Percentiles rank a stretch among this genome's conserved stretches.
These are phyloP conservation scores for Agraylea sexmaculata DNA, from an alignment of 1,140 invertebrate species.

Conservation along the genomic window DNA sequence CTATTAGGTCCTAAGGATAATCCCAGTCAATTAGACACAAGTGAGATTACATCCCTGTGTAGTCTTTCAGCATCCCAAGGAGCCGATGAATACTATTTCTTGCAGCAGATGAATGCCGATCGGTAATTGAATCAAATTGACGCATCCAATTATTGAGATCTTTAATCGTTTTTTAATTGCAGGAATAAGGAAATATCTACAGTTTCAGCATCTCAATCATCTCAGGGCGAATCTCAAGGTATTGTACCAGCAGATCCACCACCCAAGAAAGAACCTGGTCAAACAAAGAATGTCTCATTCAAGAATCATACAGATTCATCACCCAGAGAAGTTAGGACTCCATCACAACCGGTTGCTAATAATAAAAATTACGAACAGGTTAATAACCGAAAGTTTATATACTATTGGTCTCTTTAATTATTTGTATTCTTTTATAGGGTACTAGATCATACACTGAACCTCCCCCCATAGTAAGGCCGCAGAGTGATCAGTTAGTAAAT, in stretches of 20 bases:
- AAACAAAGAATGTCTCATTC: constrained; percentile 38
- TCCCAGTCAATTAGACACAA: constrained; percentile 41
- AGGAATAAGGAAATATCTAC: constrained; percentile 20
- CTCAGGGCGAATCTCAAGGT: constrained; percentile 16
- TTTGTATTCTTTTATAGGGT: too few relatives aligned
- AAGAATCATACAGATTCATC: constrained; percentile 39
- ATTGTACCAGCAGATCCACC: not conserved
- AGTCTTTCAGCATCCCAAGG: constrained; percentile 41
- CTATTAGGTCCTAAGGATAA: constrained; percentile 28
- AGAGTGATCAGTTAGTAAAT: constrained; percentile 7
- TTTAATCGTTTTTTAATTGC: constrained; percentile 1
- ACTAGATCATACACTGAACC: constrained; percentile 1
- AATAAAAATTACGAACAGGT: constrained; percentile 1
- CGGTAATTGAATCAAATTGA: constrained; percentile 22
- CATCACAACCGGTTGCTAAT: constrained; percentile 3
- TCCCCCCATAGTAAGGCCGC: not conserved
- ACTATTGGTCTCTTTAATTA: too few relatives aligned
- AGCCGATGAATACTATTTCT: constrained; percentile 25
- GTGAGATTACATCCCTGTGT: constrained; percentile 45
- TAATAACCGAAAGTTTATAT: too few relatives aligned
- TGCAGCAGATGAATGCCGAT: constrained; percentile 26
- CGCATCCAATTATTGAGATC: not conserved
- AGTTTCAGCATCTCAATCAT: constrained; percentile 20
- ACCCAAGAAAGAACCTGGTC: constrained; percentile 28
- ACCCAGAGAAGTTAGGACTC: constrained; percentile 22